These are phyloP conservation scores for Drosophila virilis DNA, from an alignment of 1,140 invertebrate species.

Conservation along the genomic window DNA sequence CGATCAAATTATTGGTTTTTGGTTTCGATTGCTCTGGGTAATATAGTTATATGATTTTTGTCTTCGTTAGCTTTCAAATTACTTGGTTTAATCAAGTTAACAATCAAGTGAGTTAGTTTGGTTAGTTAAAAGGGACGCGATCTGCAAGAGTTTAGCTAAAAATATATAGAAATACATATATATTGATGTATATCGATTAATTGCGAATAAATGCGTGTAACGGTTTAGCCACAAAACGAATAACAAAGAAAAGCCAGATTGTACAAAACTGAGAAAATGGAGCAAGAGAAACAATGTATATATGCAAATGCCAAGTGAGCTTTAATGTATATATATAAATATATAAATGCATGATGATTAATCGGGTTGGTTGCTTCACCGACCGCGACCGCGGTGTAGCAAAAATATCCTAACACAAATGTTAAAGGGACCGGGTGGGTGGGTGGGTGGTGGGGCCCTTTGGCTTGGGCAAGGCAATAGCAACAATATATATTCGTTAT, in stretches of 20 bases:
- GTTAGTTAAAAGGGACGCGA: conserved; percentile 62
- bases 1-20: conserved; percentile 28
- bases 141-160: conserved; percentile 79
- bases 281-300: conserved; percentile 15
- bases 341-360: conserved; percentile 5
- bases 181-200: conserved; percentile 56
- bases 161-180: conserved; percentile 73
- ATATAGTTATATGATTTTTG: conserved; percentile 8
- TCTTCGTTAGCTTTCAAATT: conserved; percentile 9
- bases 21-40: conserved; percentile 17
- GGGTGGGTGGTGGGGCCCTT: neutral
- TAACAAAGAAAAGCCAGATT: conserved; percentile 21
- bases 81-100: conserved; percentile 20
- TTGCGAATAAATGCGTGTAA: conserved; percentile 36
- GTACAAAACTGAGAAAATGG: conserved; percentile 19
- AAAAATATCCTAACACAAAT: neutral
- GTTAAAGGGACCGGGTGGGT: neutral
- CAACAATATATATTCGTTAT: conserved; percentile 3
- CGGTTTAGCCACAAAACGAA: conserved; percentile 39
- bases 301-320: neutral
- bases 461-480: neutral
- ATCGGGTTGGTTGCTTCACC: neutral
- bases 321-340: conserved; percentile 1
- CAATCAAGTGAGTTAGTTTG: conserved; percentile 38
- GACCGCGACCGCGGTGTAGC: neutral